Evolutionary conservation across 2,888 invertebrate genomes (phyloP).

Genomic region (Drosophila macrothrix): DNA sequence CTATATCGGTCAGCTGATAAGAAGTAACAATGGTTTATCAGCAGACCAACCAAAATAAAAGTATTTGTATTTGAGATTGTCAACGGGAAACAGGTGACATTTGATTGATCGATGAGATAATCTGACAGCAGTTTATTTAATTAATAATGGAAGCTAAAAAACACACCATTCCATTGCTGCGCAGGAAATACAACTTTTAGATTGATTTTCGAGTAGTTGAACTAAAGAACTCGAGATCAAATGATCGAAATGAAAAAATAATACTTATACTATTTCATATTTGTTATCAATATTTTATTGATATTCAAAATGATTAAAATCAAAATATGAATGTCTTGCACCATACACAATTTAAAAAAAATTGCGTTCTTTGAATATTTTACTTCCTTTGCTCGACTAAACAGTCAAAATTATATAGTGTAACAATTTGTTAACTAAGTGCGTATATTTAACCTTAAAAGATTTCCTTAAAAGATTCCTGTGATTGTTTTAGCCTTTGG

Average conservation of each 20-base stretch:
- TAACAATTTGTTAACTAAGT: not conserved
- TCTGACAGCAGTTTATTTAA: not conserved
- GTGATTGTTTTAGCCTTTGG: not conserved
- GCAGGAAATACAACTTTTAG: not conserved
- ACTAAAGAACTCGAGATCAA: not conserved
- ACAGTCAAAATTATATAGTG: not conserved
- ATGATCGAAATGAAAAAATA: not conserved
- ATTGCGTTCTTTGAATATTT: not conserved
- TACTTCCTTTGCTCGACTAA: not conserved
- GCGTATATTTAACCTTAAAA: not conserved
- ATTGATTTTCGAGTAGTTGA: not conserved
- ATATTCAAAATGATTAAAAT: not conserved
- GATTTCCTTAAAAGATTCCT: no score
- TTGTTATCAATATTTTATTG: not conserved
- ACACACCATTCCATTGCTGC: not conserved
- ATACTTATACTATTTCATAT: not conserved
- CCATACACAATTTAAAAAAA: not conserved
- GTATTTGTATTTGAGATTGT: not conserved
- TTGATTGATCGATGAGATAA: constrained; percentile 25
- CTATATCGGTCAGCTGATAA: constrained; percentile 11
- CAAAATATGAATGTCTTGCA: not conserved
- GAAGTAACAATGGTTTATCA: not conserved
- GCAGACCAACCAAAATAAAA: not conserved
- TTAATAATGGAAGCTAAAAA: constrained; percentile 5
- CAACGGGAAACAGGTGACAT: constrained; percentile 6